Evolutionary conservation across 2,888 invertebrate species (phyloP).

Genomic region (Scaeva pyrastri): DNA sequence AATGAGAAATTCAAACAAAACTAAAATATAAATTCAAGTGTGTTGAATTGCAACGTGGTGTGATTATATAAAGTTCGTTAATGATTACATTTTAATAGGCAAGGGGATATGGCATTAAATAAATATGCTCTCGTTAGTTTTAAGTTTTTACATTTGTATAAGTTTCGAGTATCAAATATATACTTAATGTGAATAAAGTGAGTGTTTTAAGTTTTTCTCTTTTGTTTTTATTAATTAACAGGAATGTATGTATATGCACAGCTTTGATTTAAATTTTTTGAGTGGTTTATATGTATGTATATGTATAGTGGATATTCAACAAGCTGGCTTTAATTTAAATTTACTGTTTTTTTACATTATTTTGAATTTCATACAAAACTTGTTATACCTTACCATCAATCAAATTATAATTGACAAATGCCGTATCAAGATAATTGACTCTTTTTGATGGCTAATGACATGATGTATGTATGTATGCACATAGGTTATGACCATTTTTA

Average conservation of each 20-base stretch:
- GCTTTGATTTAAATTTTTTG: neutral
- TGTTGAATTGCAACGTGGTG: neutral
- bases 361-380: too few species aligned
- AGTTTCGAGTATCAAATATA: neutral
- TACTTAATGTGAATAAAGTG: neutral
- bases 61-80: neutral
- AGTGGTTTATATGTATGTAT: too few species aligned
- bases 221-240: neutral
- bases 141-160: neutral
- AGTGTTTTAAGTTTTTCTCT: neutral
- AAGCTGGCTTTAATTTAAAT: neutral
- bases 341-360: too few species aligned
- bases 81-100: neutral
- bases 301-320: too few species aligned
- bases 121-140: neutral
- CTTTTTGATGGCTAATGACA: too few species aligned
- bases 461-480: too few species aligned
- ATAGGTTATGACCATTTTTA: too few species aligned
- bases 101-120: neutral
- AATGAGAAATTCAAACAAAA: constrained; percentile 9
- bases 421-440: too few species aligned
- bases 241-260: neutral
- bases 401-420: too few species aligned
- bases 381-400: too few species aligned
- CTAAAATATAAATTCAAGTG: neutral